Evolutionary conservation across 2,113 vertebrate species (phyloP).

Genomic region (Cottus gobio): DNA sequence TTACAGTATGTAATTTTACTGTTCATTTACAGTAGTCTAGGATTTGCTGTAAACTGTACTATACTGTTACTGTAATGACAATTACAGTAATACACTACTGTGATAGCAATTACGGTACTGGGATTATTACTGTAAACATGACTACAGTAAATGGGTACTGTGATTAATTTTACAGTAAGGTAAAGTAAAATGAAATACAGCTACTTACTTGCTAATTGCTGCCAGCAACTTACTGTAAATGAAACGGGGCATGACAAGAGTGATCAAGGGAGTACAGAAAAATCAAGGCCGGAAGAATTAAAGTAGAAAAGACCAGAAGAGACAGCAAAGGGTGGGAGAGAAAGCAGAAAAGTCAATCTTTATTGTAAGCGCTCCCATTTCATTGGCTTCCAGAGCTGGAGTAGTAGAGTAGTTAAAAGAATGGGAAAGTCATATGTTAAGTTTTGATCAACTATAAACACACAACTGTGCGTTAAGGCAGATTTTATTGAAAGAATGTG

Average conservation of each 20-base stretch:
- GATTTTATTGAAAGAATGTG: slow-evolving; percentile 41
- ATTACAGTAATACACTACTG: no score
- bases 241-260: slow-evolving; percentile 53
- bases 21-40: no score
- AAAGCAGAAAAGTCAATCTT: slow-evolving; percentile 52
- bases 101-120: no score
- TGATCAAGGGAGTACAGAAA: slow-evolving; percentile 55
- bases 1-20: no score
- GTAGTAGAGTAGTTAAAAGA: slow-evolving; percentile 53
- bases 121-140: no score
- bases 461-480: slow-evolving; percentile 29
- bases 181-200: no score
- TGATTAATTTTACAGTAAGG: no score
- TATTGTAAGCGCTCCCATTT: slow-evolving; percentile 60
- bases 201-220: no score
- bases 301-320: slow-evolving; percentile 48
- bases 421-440: slow-evolving; percentile 54
- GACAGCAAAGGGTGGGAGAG: slow-evolving; percentile 36
- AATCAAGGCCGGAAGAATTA: slow-evolving; percentile 50
- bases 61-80: no score
- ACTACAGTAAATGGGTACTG: no score
- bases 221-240: no score
- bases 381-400: slow-evolving; percentile 48
- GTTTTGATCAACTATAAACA: slow-evolving; percentile 49
- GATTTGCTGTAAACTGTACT: no score